These are phyloP conservation scores for Brienomyrus brachyistius DNA, from an alignment of 2,113 vertebrate species.

Conservation along the genomic window DNA sequence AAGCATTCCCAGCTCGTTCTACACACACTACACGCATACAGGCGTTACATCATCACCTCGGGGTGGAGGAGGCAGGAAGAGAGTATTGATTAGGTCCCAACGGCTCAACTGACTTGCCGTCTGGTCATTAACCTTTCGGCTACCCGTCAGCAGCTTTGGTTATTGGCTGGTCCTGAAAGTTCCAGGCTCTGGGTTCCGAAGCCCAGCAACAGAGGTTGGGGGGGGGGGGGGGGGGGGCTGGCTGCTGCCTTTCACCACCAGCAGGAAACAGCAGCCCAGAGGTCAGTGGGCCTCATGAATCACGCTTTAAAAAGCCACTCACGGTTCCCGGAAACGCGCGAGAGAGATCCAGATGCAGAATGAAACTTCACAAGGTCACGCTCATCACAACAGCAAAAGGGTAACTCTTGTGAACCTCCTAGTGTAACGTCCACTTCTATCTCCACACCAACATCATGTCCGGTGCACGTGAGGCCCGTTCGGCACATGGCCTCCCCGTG, in stretches of 20 bases:
- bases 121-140: not conserved
- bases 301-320: not conserved
- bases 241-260: not conserved
- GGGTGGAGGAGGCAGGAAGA: not conserved
- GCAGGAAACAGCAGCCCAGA: not conserved
- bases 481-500: not conserved
- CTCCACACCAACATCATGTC: not conserved
- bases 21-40: not conserved
- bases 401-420: not conserved
- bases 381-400: not conserved
- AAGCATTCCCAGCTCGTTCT: not conserved
- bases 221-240: not conserved
- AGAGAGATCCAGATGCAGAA: not conserved
- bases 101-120: not conserved
- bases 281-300: slow-evolving; percentile 3
- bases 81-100: slow-evolving; percentile 6
- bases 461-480: not conserved
- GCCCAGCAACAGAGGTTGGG: not conserved
- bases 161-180: not conserved
- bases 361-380: slow-evolving; percentile 1
- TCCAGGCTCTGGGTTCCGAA: not conserved
- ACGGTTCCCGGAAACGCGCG: not conserved
- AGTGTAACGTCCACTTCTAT: not conserved
- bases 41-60: not conserved
- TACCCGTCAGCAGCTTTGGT: not conserved